Evolutionary conservation across 2,888 invertebrate species (phyloP), one percentile per base, ranked within the genome.

Genomic region (Eurois occulta): DNA sequence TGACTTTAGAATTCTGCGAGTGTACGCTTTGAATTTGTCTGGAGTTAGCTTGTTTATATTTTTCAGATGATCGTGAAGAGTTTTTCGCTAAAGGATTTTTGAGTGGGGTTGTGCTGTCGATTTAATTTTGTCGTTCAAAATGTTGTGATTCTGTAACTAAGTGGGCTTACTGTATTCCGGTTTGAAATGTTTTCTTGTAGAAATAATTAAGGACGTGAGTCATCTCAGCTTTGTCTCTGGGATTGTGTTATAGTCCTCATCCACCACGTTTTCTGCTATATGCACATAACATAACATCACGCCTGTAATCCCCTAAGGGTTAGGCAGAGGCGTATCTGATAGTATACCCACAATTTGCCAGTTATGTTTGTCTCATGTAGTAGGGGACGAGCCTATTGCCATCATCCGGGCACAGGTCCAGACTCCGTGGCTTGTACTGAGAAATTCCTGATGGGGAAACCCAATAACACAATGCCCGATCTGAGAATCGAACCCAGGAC

Each of bases 1-100:
- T 70, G 75, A 87, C 77, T 88, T 88, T 78, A 82, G 81, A 81
- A 88, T 88, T 88, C 87, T 52, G 58, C 46, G 73, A 80, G 79
- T 69, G 86, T 82, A 52, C 87, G 64, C 70, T 67, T 87, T 81
- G 68, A 82, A 82, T 88, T 82, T 87, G 75, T 87, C 79, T 82
- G 65, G n/a, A 62, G 60, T 55, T 77, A 55, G 4, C 80, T 75
- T 76, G 62, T 83, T 80, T 82, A 66, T 79, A 80, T 77, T 78
- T 85, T 77, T 66, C 75, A 69, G 60, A 58, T 46, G 72, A 55
- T 60, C 55, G 55, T 76, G 65, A 85, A 80, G 72, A 75, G 64
- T 73, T 74, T 58, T 62, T 35, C n/a, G 46, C 13, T 11, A 18
- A 41, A 55, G 58, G n/a, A 78, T 68, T 85, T 69, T 71, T 58